phyloP scores from a whole-genome alignment of 2,797 vertebrate species.

The Garrulus glandarius region DNA sequence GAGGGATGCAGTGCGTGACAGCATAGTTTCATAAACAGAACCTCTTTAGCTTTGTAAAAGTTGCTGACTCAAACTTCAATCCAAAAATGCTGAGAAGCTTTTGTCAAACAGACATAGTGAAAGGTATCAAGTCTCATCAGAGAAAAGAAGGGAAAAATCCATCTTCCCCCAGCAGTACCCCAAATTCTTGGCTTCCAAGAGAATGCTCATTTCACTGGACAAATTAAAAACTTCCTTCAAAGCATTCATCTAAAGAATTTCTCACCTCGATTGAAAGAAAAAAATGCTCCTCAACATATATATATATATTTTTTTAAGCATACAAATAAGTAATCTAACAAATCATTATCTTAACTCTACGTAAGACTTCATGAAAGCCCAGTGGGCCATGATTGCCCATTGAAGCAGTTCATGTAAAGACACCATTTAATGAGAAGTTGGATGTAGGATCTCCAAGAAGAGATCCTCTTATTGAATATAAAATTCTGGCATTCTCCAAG shows the following conservation, averaged over 20 bases:
- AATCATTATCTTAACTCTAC: not conserved
- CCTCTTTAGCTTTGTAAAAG: not conserved
- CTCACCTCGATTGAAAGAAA: not conserved
- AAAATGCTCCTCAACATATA: rapidly evolving
- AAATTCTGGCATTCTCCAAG: not conserved
- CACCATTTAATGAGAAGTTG: not conserved
- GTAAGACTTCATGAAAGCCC: not conserved
- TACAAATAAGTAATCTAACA: not conserved
- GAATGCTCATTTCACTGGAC: not conserved
- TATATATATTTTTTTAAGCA: not conserved
- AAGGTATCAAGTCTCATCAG: not conserved
- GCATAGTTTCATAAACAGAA: not conserved
- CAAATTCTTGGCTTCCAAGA: not conserved
- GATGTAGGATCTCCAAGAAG: not conserved
- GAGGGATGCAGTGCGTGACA: not conserved
- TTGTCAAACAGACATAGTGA: not conserved
- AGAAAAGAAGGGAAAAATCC: not conserved
- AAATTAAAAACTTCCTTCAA: not conserved
- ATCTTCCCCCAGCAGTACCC: not conserved
- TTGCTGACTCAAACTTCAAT: not conserved
- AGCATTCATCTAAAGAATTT: not conserved
- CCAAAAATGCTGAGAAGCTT: not conserved
- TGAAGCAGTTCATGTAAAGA: not conserved
- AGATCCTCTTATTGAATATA: not conserved
- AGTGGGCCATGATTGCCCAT: not conserved